Conservation (phyloP, 2,888 invertebrate species). For the Micoletzkya japonica region DNA sequence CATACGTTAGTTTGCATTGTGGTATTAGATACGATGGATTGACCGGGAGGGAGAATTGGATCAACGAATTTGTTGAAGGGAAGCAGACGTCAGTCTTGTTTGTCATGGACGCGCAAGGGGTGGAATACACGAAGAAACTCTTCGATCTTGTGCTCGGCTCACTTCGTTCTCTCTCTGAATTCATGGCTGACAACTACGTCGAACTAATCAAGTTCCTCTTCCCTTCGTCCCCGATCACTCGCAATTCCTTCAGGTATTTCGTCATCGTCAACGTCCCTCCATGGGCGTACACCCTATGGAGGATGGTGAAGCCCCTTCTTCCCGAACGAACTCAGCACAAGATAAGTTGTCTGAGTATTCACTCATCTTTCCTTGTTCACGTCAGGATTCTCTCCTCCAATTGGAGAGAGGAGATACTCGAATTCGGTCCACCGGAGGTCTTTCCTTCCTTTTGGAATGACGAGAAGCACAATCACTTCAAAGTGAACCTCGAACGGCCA, state of each 20-base stretch:
- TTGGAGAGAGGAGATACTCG: slow-evolving; percentile 16
- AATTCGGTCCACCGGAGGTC: neutral
- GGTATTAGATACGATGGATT: neutral
- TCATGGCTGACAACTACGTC: slow-evolving; percentile 60
- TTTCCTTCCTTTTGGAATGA: slow-evolving; percentile 26
- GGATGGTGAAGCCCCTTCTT: slow-evolving; percentile 51
- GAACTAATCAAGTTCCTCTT: slow-evolving; percentile 52
- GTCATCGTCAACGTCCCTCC: slow-evolving; percentile 56
- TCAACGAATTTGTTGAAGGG: slow-evolving; percentile 34
- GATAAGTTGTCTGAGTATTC: slow-evolving; percentile 31
- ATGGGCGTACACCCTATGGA: slow-evolving; percentile 52
- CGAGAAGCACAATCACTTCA: slow-evolving; percentile 24
- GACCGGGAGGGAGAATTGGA: neutral
- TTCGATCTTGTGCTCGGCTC: slow-evolving; percentile 33
- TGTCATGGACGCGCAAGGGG: slow-evolving; percentile 49
- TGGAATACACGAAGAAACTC: slow-evolving; percentile 24
- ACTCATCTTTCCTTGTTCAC: neutral
- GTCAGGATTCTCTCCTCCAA: slow-evolving; percentile 34
- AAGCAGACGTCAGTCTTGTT: slow-evolving; percentile 56
- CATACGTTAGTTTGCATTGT: neutral
- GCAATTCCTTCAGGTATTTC: slow-evolving; percentile 35
- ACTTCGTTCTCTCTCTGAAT: slow-evolving; percentile 52
- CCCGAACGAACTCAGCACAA: slow-evolving; percentile 58
- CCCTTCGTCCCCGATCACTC: neutral
- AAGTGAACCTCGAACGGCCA: neutral